A percentile compares a stretch with the other conserved stretches of the same genome.
Conservation (phyloP, 30 jellyfish, hydroid and myxozoan genomes). For the Aurelia aurita complex sp. Pacific region DNA sequence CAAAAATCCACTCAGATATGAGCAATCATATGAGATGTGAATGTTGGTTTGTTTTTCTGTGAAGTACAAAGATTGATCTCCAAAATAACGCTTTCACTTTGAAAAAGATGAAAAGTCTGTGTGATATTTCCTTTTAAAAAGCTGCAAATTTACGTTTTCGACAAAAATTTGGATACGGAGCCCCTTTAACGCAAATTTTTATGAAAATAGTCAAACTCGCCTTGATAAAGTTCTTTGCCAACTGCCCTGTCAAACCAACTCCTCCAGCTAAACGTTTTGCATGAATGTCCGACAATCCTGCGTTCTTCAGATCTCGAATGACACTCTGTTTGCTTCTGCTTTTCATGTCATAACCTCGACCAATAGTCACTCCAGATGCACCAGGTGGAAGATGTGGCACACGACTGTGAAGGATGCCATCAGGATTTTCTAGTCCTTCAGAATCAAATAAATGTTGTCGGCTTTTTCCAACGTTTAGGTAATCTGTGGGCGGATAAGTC, state of each 20-base stretch:
- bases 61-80: too few species aligned
- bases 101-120: too few species aligned
- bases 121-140: too few species aligned
- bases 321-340: conserved; percentile 9
- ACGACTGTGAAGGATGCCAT: conserved; percentile 18
- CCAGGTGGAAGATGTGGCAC: conserved; percentile 24
- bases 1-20: too few species aligned
- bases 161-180: too few species aligned
- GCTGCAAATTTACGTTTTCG: too few species aligned
- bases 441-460: conserved; percentile 20
- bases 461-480: conserved; percentile 16
- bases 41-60: too few species aligned
- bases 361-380: conserved; percentile 41
- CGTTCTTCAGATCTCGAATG: conserved; percentile 7
- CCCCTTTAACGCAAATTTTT: too few species aligned
- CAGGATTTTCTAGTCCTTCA: conserved; percentile 29
- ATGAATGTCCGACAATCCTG: background rate
- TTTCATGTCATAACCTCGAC: conserved; percentile 61
- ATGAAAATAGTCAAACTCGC: background rate
- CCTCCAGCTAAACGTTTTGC: conserved; percentile 30
- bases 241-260: conserved; percentile 25
- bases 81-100: too few species aligned
- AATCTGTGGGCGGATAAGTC: background rate
- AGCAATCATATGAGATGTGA: too few species aligned
- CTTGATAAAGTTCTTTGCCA: conserved; percentile 6